A percentile compares a stretch with the other conserved stretches of the same genome.
phyloP scores from a whole-genome alignment of 1,140 invertebrate genomes.

The Magallana gigas region DNA sequence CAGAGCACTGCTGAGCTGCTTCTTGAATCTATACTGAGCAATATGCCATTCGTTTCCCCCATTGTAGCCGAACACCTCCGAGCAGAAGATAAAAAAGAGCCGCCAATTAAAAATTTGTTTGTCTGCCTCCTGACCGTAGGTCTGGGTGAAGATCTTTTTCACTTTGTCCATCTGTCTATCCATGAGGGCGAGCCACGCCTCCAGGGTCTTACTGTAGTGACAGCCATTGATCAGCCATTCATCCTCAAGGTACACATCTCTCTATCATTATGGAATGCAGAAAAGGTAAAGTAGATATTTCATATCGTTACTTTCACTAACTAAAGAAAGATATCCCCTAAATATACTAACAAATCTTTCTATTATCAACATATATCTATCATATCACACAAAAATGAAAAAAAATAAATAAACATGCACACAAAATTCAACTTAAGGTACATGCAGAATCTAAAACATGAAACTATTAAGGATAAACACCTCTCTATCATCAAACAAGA shows the following conservation, averaged over 20 bases:
- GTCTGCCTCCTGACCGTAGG: slow-evolving; percentile 67
- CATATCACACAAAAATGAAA: no score
- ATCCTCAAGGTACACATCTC: slow-evolving; percentile 66
- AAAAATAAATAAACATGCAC: no score
- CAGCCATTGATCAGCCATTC: slow-evolving; percentile 72
- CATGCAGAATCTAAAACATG: no score
- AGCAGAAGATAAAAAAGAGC: slow-evolving; percentile 75
- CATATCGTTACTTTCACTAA: no score
- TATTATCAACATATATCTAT: no score
- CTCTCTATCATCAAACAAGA: no score
- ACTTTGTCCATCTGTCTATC: slow-evolving; percentile 69
- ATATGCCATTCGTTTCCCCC: slow-evolving; percentile 74
- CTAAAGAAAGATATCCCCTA: no score
- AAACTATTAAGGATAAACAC: no score
- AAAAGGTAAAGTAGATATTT: neutral
- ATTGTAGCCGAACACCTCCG: slow-evolving; percentile 73
- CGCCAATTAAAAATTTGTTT: slow-evolving; percentile 74
- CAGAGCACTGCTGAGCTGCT: slow-evolving; percentile 59
- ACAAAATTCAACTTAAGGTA: no score
- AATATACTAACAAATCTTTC: no score
- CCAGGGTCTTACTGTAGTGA: slow-evolving; percentile 71
- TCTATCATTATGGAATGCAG: slow-evolving; percentile 56
- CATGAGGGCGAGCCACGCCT: slow-evolving; percentile 69
- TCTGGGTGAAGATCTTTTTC: slow-evolving; percentile 60
- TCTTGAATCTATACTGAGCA: slow-evolving; percentile 70